These are phyloP conservation scores for Sebastes umbrosus DNA, from an alignment of 2,797 vertebrate species.

Conservation along the genomic window DNA sequence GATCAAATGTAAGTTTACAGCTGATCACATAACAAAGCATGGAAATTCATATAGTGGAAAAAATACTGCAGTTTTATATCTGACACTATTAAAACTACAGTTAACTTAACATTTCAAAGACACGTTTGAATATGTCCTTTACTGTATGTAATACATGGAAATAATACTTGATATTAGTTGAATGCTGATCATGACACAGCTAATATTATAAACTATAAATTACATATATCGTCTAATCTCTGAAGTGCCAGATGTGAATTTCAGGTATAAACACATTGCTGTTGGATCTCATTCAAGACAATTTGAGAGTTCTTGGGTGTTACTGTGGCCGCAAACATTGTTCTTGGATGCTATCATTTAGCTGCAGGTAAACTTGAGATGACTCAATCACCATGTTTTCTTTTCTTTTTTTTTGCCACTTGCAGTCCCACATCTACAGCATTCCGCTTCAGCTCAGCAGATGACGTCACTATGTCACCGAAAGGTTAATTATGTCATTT, in stretches of 20 bases:
- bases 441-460: neutral
- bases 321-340: neutral
- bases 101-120: neutral
- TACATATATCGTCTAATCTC: no score
- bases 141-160: neutral
- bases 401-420: neutral
- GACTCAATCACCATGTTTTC: constrained; percentile 3
- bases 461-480: constrained; percentile 1
- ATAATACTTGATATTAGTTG: neutral
- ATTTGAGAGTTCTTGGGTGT: neutral
- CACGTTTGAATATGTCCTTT: neutral
- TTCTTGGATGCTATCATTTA: constrained; percentile 25
- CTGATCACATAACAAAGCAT: neutral
- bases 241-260: neutral
- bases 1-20: neutral
- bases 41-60: neutral
- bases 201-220: neutral
- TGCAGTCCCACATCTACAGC: constrained; percentile 31
- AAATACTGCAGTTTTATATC: neutral
- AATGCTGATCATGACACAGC: neutral
- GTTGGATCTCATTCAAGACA: neutral
- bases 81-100: neutral
- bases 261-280: neutral
- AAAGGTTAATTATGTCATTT: constrained; percentile 51
- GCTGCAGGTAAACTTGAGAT: constrained; percentile 24